Conservation (phyloP, 2,797 vertebrate genomes). For the Hafferia zeledoni region DNA sequence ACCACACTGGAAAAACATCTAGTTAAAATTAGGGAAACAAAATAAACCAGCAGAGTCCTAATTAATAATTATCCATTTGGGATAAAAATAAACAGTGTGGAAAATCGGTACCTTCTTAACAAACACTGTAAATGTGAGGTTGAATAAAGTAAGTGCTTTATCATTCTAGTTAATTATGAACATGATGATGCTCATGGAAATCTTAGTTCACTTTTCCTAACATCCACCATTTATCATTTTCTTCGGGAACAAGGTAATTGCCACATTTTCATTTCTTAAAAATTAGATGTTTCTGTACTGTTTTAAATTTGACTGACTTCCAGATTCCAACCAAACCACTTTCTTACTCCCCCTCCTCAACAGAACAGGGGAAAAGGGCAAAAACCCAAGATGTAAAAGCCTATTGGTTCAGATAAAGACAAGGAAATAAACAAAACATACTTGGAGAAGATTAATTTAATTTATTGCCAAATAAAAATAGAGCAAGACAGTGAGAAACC, state of each 20-base stretch:
- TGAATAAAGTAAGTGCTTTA: neutral
- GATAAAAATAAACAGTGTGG: neutral
- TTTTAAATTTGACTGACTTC: neutral
- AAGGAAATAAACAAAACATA: neutral
- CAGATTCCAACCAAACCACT: neutral
- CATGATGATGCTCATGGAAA: neutral
- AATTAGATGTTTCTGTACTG: neutral
- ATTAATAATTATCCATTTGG: neutral
- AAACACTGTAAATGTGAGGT: neutral
- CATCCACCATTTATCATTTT: neutral
- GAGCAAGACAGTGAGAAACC: neutral
- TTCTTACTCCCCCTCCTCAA: neutral
- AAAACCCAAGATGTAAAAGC: neutral
- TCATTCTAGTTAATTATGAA: neutral
- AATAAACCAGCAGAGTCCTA: neutral
- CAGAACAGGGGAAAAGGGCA: neutral
- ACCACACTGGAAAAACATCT: neutral
- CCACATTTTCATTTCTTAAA: neutral
- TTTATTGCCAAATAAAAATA: neutral
- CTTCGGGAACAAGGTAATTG: neutral
- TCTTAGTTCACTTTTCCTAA: neutral
- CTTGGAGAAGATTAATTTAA: neutral
- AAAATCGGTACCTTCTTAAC: neutral
- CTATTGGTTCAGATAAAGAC: neutral
- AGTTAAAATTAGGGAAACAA: neutral